These are phyloP conservation scores for Melanophora roralis DNA, from an alignment of 2,888 invertebrate species.

Conservation along the genomic window DNA sequence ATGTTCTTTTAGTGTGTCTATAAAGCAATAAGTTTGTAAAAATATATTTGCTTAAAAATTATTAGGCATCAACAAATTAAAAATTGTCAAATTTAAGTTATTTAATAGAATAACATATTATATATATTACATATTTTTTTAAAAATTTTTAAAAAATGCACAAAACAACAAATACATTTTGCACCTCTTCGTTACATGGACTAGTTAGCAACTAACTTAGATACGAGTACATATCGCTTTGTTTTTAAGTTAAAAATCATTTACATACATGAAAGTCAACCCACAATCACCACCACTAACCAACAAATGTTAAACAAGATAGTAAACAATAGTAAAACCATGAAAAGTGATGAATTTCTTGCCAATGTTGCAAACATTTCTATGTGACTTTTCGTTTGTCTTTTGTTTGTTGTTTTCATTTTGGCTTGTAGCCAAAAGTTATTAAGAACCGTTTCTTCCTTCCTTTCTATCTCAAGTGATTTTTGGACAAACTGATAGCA, in stretches of 20 bases:
- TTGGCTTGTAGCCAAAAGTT: slow-evolving; percentile 56
- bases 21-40: too few relatives aligned
- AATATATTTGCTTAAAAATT: too few relatives aligned
- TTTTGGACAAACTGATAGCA: slow-evolving; percentile 34
- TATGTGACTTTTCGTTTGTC: slow-evolving; percentile 7
- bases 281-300: not conserved
- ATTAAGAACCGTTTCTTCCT: slow-evolving; percentile 21
- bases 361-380: slow-evolving; percentile 31
- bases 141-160: too few relatives aligned
- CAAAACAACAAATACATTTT: too few relatives aligned
- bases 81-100: too few relatives aligned
- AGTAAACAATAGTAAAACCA: not conserved
- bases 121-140: too few relatives aligned
- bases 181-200: too few relatives aligned
- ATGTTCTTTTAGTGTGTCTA: too few relatives aligned
- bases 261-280: not conserved
- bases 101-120: too few relatives aligned
- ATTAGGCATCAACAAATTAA: too few relatives aligned
- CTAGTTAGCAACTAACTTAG: too few relatives aligned
- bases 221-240: not conserved
- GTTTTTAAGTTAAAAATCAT: too few relatives aligned
- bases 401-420: slow-evolving; percentile 5
- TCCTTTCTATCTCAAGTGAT: slow-evolving; percentile 8
- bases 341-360: not conserved
- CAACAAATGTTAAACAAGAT: slow-evolving; percentile 13